phyloP scores from a whole-genome alignment of 2,797 vertebrate genomes.

The Xerus rutilus region DNA sequence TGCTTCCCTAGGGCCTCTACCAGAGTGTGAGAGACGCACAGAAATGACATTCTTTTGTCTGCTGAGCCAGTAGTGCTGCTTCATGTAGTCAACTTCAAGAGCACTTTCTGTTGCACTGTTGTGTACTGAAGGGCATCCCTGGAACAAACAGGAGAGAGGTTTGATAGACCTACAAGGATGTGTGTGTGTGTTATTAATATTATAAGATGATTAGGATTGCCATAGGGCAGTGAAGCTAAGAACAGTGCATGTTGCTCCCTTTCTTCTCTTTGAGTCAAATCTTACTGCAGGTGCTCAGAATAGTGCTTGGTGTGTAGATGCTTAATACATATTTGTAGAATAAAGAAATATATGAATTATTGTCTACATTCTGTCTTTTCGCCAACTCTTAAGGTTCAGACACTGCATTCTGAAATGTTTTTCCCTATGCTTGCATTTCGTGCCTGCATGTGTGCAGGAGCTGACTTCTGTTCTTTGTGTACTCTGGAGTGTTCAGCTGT shows the following conservation, averaged over 20 bases:
- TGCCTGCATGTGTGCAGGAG: accelerated
- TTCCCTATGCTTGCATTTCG: background rate
- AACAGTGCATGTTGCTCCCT: background rate
- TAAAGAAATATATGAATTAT: background rate
- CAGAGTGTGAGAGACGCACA: background rate
- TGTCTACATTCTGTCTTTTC: accelerated
- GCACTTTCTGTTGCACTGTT: background rate
- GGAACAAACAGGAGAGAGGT: background rate
- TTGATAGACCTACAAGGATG: background rate
- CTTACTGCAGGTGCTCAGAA: background rate
- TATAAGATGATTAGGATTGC: background rate
- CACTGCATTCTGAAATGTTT: background rate
- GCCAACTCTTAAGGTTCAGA: background rate
- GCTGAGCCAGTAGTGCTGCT: background rate
- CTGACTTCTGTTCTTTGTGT: accelerated
- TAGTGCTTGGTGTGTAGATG: background rate
- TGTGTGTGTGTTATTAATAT: background rate
- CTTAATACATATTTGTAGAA: background rate
- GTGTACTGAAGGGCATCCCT: background rate
- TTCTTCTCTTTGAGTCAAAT: background rate
- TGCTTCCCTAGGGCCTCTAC: background rate
- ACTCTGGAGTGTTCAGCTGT: accelerated
- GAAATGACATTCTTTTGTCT: background rate
- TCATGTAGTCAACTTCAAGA: background rate
- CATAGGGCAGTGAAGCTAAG: background rate